Percentiles rank a stretch among this genome's conserved stretches.
phyloP scores from a whole-genome alignment of 2,113 vertebrate species.

The Pachycephala philippinensis region DNA sequence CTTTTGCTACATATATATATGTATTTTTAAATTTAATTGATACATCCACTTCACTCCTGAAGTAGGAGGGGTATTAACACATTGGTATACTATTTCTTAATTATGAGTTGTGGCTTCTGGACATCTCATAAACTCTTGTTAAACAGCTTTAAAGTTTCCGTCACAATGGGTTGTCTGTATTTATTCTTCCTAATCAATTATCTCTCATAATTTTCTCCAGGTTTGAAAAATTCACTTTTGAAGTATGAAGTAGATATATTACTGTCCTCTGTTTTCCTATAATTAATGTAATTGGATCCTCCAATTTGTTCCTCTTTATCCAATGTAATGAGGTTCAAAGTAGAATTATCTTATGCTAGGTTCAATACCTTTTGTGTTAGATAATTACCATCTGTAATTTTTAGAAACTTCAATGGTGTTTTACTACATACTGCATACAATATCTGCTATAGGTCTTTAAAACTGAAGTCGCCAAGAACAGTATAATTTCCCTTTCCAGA shows the following conservation, averaged over 20 bases:
- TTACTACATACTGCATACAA: background rate
- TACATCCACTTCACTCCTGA: background rate
- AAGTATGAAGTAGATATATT: background rate
- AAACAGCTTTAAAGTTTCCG: background rate
- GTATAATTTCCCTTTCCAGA: background rate
- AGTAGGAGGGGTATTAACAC: background rate
- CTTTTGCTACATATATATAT: background rate
- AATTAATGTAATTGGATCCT: conserved; percentile 25
- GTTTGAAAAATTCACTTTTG: background rate
- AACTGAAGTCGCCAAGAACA: background rate
- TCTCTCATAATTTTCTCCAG: background rate
- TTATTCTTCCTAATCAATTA: conserved; percentile 28
- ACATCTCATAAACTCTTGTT: background rate
- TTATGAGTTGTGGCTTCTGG: background rate
- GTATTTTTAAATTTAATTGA: background rate
- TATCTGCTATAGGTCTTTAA: background rate
- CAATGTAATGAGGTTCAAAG: background rate
- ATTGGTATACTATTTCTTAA: background rate
- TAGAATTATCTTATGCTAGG: background rate
- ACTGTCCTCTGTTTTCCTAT: background rate
- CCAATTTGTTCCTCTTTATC: conserved; percentile 12
- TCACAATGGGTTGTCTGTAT: background rate
- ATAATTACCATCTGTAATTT: conserved; percentile 11
- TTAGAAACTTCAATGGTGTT: conserved; percentile 16
- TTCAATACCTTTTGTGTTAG: conserved; percentile 19